A percentile compares a stretch with the other conserved stretches of the same genome.
phyloP scores from a whole-genome alignment of 2,888 invertebrate species.

The Cyclophora punctaria region DNA sequence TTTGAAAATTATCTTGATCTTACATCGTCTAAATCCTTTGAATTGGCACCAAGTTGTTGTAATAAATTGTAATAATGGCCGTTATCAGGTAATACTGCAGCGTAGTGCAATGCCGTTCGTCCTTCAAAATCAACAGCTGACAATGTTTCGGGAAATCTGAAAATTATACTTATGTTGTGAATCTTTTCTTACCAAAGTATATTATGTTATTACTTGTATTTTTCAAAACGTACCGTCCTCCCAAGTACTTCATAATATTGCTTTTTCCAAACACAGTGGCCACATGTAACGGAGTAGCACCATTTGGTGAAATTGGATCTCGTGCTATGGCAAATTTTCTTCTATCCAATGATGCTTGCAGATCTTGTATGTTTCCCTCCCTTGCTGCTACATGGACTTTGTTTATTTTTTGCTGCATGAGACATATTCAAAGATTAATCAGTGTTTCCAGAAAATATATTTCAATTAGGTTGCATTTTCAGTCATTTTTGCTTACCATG shows the following conservation, averaged over 20 bases:
- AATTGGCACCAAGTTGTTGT: slow-evolving; percentile 89
- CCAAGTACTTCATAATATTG: slow-evolving; percentile 81
- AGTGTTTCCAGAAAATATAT: no score
- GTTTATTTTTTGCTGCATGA: slow-evolving; percentile 86
- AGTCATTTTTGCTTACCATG: slow-evolving; percentile 77
- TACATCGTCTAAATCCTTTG: slow-evolving; percentile 88
- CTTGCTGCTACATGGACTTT: slow-evolving; percentile 90
- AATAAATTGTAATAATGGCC: slow-evolving; percentile 91
- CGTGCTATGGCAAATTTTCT: slow-evolving; percentile 93
- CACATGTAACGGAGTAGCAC: slow-evolving; percentile 90
- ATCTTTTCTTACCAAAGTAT: not conserved
- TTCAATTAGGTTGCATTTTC: no score
- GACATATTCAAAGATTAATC: no score
- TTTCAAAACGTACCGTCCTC: slow-evolving; percentile 46
- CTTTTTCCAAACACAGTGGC: slow-evolving; percentile 90
- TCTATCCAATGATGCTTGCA: slow-evolving; percentile 89
- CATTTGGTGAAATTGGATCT: slow-evolving; percentile 87
- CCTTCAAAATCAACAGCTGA: slow-evolving; percentile 86
- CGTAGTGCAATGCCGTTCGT: slow-evolving; percentile 91
- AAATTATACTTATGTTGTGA: not conserved
- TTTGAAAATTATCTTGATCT: slow-evolving; percentile 27
- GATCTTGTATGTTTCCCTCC: slow-evolving; percentile 87
- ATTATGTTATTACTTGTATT: not conserved
- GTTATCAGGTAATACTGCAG: slow-evolving; percentile 88
- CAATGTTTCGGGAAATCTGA: slow-evolving; percentile 89